Evolutionary conservation across 2,888 invertebrate species (phyloP).

Genomic region (Andrena trimmerana): DNA sequence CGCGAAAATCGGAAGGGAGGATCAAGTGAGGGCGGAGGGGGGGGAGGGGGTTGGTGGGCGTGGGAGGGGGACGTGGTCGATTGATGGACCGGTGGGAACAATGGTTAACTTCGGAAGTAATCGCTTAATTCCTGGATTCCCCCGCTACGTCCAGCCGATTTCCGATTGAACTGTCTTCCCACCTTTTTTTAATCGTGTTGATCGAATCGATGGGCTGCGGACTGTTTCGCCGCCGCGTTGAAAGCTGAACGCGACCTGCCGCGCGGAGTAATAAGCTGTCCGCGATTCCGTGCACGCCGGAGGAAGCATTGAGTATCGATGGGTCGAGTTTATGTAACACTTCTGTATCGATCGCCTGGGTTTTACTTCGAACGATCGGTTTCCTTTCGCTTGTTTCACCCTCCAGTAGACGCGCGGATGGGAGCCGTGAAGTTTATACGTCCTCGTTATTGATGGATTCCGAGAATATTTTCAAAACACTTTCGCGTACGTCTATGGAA

Average conservation of each 20-base stretch:
- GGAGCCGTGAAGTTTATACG: too few relatives aligned
- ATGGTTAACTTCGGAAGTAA: constrained; percentile 74
- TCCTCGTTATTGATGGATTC: too few relatives aligned
- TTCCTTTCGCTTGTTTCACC: too few relatives aligned
- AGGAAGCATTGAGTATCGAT: not conserved
- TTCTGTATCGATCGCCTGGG: constrained; percentile 10
- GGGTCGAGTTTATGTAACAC: not conserved
- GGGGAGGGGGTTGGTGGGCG: not conserved
- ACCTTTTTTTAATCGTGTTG: constrained; percentile 39
- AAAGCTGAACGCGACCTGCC: not conserved
- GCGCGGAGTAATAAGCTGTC: constrained; percentile 10
- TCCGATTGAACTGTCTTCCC: constrained; percentile 61
- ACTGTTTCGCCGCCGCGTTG: constrained; percentile 17
- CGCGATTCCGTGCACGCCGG: not conserved
- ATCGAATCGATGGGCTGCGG: constrained; percentile 21
- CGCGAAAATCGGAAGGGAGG: constrained; percentile 67
- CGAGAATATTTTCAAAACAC: too few relatives aligned
- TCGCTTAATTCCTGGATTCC: constrained; percentile 73
- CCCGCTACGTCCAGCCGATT: constrained; percentile 56
- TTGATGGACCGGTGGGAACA: constrained; percentile 73
- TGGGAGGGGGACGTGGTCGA: constrained; percentile 35
- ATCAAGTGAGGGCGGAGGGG: constrained; percentile 31
- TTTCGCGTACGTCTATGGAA: too few relatives aligned
- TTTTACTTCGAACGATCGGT: too few relatives aligned
- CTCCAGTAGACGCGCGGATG: too few relatives aligned